Percentiles rank a stretch among this genome's conserved stretches.
These are phyloP conservation scores for Pogonocichla stellata DNA, from an alignment of 2,113 vertebrate species.

Conservation along the genomic window DNA sequence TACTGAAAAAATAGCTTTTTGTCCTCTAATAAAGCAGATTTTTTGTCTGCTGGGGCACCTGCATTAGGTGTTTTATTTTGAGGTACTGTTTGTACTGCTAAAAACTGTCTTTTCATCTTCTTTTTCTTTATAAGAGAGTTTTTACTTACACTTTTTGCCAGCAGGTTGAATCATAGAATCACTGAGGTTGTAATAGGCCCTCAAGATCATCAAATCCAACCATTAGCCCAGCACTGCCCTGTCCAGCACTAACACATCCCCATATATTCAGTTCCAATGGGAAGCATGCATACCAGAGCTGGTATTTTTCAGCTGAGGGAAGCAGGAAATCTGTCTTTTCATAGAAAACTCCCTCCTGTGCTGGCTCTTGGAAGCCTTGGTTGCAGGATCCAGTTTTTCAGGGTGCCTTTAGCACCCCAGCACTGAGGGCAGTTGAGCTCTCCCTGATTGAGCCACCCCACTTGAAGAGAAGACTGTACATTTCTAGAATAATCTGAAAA, in stretches of 20 bases:
- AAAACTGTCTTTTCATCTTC: not conserved
- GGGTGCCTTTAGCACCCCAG: not conserved
- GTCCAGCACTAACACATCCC: not conserved
- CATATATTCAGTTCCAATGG: not conserved
- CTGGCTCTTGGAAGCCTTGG: not conserved
- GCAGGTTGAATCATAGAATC: not conserved
- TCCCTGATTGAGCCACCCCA: not conserved
- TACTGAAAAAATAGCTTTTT: not conserved
- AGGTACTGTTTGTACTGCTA: not conserved
- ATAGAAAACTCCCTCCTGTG: not conserved
- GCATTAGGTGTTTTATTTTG: not conserved
- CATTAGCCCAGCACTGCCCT: not conserved
- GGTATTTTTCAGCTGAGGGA: not conserved
- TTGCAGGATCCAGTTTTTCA: not conserved
- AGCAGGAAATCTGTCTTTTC: not conserved
- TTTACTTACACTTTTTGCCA: not conserved
- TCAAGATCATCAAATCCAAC: fast-evolving
- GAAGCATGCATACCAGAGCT: not conserved
- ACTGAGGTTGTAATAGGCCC: not conserved
- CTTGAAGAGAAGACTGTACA: not conserved
- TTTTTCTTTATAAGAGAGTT: not conserved
- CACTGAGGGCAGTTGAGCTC: not conserved
- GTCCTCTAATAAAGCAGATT: not conserved
- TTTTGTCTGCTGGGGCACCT: not conserved
- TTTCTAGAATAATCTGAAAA: not conserved